Evolutionary conservation across 92 coral and sea anemone genomes (phyloP), one percentile per base, ranked within the genome.

Genomic region (Desmophyllum pertusum): DNA sequence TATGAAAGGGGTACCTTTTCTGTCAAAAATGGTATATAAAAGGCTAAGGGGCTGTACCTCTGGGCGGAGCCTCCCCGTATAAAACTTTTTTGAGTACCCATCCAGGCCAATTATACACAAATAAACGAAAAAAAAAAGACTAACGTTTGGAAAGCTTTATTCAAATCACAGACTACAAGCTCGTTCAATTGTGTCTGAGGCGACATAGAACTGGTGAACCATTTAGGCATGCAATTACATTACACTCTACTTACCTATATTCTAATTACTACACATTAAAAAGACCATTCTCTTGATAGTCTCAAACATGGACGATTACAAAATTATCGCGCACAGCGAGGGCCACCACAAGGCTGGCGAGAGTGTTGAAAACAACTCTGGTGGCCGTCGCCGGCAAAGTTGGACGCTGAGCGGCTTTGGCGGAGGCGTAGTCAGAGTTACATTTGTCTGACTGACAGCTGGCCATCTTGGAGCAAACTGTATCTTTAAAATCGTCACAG

Each of bases 401-500:
- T 66, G 84, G 84, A 6, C 61, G 76, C 53, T 51, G 84, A 67
- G 64, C 68, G 29, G 55, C 70, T n/a, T 53, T 82, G 4, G 79
- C 79, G 15, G 79, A 53, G 36, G 30, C 45, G 62, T 82, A 82
- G 42, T 82, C 79, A 33, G 25, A 53, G 86, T 82, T 82, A 19
- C 86, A 82, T 43, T 70, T 70, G 72, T 82, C 71, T 29, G 78
- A 40, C 51, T 82, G 86, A 40, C 86, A 82, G 70, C 86, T 82
- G 59, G 86, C 86, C 86, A 71, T 72, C 86, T 72, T 72, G 57
- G 72, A 71, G 79, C 86, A 82, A 59, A 82, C 72, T 39, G 59
- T 10, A 6, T 17, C 27, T 6, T 42, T 30, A 29, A 40, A 39
- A 48, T 17, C 40, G 30, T 82, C 25, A 23, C 86, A 82, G 5